These are phyloP conservation scores for Volucella zonaria DNA, from an alignment of 2,888 invertebrate genomes.

Conservation along the genomic window DNA sequence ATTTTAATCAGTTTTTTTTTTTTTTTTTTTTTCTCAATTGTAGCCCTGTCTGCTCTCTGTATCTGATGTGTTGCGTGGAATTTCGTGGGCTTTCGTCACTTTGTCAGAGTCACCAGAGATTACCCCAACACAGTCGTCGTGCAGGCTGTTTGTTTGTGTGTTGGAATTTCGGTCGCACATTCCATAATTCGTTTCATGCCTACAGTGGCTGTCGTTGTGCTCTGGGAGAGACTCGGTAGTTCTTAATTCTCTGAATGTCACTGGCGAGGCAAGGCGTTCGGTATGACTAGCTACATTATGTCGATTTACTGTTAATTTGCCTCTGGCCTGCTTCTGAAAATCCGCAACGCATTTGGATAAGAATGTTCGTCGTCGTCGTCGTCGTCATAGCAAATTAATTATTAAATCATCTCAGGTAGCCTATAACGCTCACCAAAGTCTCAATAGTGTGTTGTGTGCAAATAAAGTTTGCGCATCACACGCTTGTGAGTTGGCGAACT, in stretches of 20 bases:
- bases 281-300: too few species aligned
- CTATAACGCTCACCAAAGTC: too few species aligned
- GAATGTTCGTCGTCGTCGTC: too few species aligned
- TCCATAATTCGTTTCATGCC: not conserved
- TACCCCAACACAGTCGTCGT: too few species aligned
- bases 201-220: not conserved
- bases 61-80: slow-evolving; percentile 2
- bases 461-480: slow-evolving; percentile 10
- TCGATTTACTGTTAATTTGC: not conserved
- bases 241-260: not conserved
- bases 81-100: slow-evolving; percentile 13
- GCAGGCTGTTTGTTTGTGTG: not conserved
- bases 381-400: slow-evolving; percentile 1
- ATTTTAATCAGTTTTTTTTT: slow-evolving; percentile 30
- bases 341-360: not conserved
- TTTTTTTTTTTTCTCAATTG: slow-evolving; percentile 4
- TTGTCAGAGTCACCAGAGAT: not conserved
- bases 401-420: slow-evolving; percentile 11
- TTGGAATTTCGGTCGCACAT: slow-evolving; percentile 47
- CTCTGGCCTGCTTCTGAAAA: not conserved
- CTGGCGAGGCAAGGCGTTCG: not conserved
- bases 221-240: not conserved
- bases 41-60: too few species aligned
- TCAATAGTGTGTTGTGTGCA: not conserved
- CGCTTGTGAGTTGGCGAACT: slow-evolving; percentile 7